A percentile compares a stretch with the other conserved stretches of the same genome.
These are phyloP conservation scores for Crossocerus cetratus DNA, from an alignment of 2,888 invertebrate species.

Conservation along the genomic window DNA sequence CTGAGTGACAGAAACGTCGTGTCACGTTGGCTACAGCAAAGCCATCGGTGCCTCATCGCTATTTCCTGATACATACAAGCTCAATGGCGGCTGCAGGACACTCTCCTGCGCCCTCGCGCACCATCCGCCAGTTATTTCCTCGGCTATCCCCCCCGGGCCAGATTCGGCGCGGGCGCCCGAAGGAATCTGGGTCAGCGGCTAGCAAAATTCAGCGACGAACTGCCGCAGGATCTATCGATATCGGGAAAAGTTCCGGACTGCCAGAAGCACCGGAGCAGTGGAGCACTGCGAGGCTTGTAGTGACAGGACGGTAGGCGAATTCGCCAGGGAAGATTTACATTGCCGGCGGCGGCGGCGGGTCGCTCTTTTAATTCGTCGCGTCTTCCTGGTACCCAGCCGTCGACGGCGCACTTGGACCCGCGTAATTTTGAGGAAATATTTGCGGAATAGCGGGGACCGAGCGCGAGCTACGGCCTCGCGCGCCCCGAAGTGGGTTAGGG, in stretches of 20 bases:
- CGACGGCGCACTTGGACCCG: neutral
- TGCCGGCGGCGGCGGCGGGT: slow-evolving; percentile 3
- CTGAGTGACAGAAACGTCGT: neutral
- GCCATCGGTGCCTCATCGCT: neutral
- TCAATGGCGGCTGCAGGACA: too few relatives aligned
- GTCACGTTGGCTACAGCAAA: neutral
- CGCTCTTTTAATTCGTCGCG: slow-evolving; percentile 12
- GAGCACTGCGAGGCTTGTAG: too few relatives aligned
- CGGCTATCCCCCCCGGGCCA: too few relatives aligned
- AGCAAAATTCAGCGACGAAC: too few relatives aligned
- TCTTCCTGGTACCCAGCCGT: neutral
- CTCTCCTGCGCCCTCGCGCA: too few relatives aligned
- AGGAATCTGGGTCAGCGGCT: too few relatives aligned
- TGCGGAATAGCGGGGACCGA: slow-evolving; percentile 41
- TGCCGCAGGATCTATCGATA: too few relatives aligned
- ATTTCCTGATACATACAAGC: neutral
- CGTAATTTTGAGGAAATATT: slow-evolving; percentile 58
- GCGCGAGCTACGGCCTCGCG: slow-evolving; percentile 30
- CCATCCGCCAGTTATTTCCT: too few relatives aligned
- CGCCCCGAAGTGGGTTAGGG: slow-evolving; percentile 66
- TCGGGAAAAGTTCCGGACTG: too few relatives aligned
- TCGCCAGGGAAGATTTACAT: neutral
- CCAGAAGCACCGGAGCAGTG: too few relatives aligned
- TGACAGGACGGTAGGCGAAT: too few relatives aligned
- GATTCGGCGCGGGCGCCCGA: too few relatives aligned